Percentiles rank a stretch among this genome's conserved stretches.
These are phyloP conservation scores for Nerophis ophidion DNA, from an alignment of 2,113 vertebrate genomes.

Conservation along the genomic window DNA sequence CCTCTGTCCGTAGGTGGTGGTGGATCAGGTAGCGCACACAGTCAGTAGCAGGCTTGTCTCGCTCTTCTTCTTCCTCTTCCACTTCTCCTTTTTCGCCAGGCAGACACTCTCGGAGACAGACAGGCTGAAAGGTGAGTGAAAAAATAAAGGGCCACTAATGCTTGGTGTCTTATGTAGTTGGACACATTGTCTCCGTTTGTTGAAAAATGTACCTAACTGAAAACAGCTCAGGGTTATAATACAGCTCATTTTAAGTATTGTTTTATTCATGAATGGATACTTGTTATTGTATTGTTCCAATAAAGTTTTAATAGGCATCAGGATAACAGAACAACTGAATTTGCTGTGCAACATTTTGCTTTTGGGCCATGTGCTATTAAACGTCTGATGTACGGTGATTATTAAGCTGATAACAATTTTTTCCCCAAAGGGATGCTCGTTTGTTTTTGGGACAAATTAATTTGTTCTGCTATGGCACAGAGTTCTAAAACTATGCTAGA, in stretches of 20 bases:
- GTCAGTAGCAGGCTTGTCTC: conserved; percentile 35
- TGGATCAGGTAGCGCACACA: conserved; percentile 52
- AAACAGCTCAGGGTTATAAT: background rate
- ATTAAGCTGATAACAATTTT: background rate
- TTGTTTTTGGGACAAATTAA: background rate
- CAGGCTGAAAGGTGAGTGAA: conserved; percentile 54
- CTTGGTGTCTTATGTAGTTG: conserved; percentile 8
- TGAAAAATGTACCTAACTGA: background rate
- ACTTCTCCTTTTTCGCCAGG: conserved; percentile 44
- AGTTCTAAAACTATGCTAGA: no score
- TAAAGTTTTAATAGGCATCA: background rate
- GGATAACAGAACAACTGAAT: background rate
- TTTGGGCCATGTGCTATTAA: background rate
- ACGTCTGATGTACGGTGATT: background rate
- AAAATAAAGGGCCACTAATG: background rate
- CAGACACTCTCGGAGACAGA: conserved; percentile 22
- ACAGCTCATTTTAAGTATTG: background rate
- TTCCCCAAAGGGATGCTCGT: background rate
- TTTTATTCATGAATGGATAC: background rate
- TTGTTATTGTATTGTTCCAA: background rate
- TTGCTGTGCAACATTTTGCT: no score
- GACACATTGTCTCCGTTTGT: conserved; percentile 12
- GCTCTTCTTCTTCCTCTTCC: conserved; percentile 25
- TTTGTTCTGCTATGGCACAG: conserved; percentile 1
- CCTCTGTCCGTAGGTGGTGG: conserved; percentile 36